Base-by-base conservation (phyloP, 2,797 vertebrate genomes). In the Gastrophryne carolinensis region DNA sequence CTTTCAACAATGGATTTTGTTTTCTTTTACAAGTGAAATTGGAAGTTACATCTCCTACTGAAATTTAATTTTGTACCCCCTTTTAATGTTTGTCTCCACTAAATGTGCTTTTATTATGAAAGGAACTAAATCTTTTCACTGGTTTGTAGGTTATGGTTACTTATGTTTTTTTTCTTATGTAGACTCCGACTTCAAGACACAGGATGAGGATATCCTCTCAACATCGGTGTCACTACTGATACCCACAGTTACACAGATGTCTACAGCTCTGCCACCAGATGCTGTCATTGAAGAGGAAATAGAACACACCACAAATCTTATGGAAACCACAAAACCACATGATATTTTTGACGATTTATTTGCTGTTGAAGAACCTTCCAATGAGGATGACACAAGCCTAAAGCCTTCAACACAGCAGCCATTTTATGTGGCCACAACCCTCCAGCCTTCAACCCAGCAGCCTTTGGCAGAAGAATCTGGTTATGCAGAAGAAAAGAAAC, bases 361-460 rank as follows among this genome's bases (percentile, higher is more conserved):
- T 66, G 30, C 73, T 3, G 67, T 79, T 30, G 85, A 17, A 23
- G 73, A 70, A n/a, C 60, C 13, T 0, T 1, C 2, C 0, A 49
- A 75, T n/a, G 64, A 77, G 3, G 72, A 81, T 67, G 34, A 17
- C 6, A 82, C 84, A 72, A 67, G 26, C 0, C 82, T 64, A 34
- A 73, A 72, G 27, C 71, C 83, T 0, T 30, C 79, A 52, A 81
- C 82, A 58, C 83, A 79, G 3, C 27, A 7, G 13, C 60, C 71
- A 0, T 76, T 83, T n/a, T n/a, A n/a, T n/a, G n/a, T n/a, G n/a
- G n/a, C n/a, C n/a, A n/a, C 84, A 72, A 67, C 29, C 0, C 82
- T 64, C 34, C 72, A 72, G 27, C 71, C 83, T 0, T 30, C 79
- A 52, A 81, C 82, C 61, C 83, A 79, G 3, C 27, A 7, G 13